Evolutionary conservation across 1,140 invertebrate genomes (phyloP), one percentile per base, ranked within the genome.

Genomic region (Drosophila bifasciata): DNA sequence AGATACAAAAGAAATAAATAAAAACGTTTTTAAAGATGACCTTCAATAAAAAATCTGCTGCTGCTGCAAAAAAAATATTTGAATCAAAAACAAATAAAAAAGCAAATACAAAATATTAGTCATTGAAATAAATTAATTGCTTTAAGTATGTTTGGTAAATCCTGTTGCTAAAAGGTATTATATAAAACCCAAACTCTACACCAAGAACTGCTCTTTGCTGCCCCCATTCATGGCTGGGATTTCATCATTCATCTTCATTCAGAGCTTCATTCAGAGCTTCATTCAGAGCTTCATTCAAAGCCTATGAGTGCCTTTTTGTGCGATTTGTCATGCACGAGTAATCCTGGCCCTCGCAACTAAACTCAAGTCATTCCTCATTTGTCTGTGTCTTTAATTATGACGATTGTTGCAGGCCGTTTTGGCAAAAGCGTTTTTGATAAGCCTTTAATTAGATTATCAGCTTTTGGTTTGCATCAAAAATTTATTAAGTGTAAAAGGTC

Each of bases 311-410:
- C 81, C 19, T 19, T 2, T 85, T 88, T 88, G 28, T 64, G 77
- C 64, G 55, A 85, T 85, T 85, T 58, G 55, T 15, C 69, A 85
- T 71, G 81, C 81, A 85, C 77, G 81, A 86, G 61, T 86, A 58
- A 69, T 48, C 41, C 49, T 70, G 64, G 57, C 59, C 58, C 67
- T 51, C 60, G n/a, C n/a, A 45, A 74, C 55, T 71, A 40, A 25
- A 72, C 66, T 45, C 59, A 25, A 39, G 32, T 73, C 59, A 63
- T 63, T 57, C 39, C 49, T 57, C 63, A 77, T 72, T 76, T 84
- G 76, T 73, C 53, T 17, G 40, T 3, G 40, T 3, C 44, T 59
- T 64, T 81, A 81, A 81, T 83, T 81, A 48, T 32, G 61, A 36
- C 61, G 40, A 79, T 85, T 76, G 76, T 85, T 43, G 61, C 41